Base-by-base conservation (phyloP, 2,113 vertebrate species). In the Caracal caracal region DNA sequence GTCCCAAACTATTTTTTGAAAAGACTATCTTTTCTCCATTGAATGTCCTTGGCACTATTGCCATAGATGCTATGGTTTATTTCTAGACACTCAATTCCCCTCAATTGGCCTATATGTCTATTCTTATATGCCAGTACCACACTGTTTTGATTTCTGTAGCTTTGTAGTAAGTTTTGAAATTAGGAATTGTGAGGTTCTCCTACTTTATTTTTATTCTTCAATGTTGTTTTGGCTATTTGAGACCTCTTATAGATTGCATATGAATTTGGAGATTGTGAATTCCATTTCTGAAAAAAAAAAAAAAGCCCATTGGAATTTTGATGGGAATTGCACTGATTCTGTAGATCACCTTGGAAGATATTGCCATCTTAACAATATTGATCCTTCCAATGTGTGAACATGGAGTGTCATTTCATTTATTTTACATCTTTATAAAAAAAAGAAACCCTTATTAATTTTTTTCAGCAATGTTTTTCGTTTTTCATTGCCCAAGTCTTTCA, bases 141-240 rank as follows among this genome's bases (percentile, higher is more conserved):
- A 26, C 49, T 15, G 4, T 93, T 96, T 65, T 53, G 3, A 65
- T 90, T 56, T 53, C 24, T 85, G 9, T 79, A 85, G 73, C 26
- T 93, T 93, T 73, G 61, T 37, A 85, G 43, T 24, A n/a, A 66
- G 17, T 66, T 80, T 93, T 88, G 66, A 82, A 76, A 24, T 84
- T 61, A 47, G 10, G 19, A 89, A 76, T 10, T 61, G 33, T 59
- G 40, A 84, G 8, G 8, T 49, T 24, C 26, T 63, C n/a, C 56
- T 84, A 11, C 17, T 78, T 73, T 65, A 35, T 51, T 75, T 73
- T 89, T 56, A 49, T 83, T 76, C 59, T 81, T 56, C 61, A 15
- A 6, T 80, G 65, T 35, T 73, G 10, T 37, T 86, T 90, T 71
- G 10, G 22, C 26, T 63, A 17, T 33, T 70, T n/a, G 30, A 7